phyloP scores from a whole-genome alignment of 2,113 vertebrate genomes.

The Tragelaphus scriptus region DNA sequence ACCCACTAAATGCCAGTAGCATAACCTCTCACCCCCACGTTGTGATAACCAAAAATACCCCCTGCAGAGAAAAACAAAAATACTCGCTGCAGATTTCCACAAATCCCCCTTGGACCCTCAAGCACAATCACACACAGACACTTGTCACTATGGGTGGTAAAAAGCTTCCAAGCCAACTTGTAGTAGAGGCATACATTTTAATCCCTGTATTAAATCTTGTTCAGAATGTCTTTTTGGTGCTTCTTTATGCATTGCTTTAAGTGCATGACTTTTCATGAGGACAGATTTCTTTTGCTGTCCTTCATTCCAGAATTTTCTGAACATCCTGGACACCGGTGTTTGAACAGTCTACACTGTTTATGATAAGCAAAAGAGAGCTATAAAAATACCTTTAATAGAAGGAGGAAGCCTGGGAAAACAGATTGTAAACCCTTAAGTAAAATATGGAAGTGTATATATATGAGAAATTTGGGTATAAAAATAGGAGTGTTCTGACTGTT shows the following conservation, averaged over 20 bases:
- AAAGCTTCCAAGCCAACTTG: background rate
- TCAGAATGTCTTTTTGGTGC: background rate
- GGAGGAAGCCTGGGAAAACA: conserved; percentile 1
- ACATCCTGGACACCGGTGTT: background rate
- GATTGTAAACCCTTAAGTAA: background rate
- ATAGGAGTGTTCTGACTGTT: background rate
- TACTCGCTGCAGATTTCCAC: background rate
- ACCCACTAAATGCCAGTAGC: background rate
- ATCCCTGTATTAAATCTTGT: background rate
- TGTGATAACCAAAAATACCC: background rate
- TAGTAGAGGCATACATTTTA: background rate
- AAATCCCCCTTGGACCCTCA: background rate
- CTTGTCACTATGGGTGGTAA: background rate
- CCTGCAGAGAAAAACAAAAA: background rate
- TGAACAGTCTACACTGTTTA: background rate
- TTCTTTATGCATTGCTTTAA: background rate
- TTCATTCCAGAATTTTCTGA: background rate
- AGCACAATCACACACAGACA: background rate
- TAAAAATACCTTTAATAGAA: background rate
- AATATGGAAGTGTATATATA: background rate
- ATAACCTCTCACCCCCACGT: background rate
- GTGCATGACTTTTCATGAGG: background rate
- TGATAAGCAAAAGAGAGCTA: background rate
- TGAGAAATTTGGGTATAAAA: conserved; percentile 3
- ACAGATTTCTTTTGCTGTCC: background rate